These are phyloP conservation scores for Falco concolor DNA, from an alignment of 2,797 vertebrate species.

Conservation along the genomic window DNA sequence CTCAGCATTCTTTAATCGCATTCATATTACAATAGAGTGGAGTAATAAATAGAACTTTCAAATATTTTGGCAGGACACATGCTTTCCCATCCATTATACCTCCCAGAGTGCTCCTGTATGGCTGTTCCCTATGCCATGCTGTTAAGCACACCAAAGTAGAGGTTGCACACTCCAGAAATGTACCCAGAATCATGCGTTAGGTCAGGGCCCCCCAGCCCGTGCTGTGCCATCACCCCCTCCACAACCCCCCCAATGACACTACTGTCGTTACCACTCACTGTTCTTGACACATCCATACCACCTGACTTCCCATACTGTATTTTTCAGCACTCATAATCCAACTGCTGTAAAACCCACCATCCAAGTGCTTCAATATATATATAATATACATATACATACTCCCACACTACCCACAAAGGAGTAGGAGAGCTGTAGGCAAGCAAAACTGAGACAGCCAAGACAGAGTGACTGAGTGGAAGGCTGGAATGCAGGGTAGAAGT, in stretches of 20 bases:
- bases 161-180: neutral
- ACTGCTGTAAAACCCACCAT: neutral
- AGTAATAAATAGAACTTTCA: neutral
- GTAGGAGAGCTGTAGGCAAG: constrained; percentile 8
- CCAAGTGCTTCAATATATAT: neutral
- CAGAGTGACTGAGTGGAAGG: neutral
- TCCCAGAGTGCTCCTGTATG: neutral
- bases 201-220: neutral
- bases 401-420: neutral
- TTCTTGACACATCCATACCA: neutral
- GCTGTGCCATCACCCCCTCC: neutral
- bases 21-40: neutral
- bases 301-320: neutral
- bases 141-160: neutral
- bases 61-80: neutral
- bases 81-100: neutral
- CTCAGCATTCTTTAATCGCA: neutral
- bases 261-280: neutral
- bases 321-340: neutral
- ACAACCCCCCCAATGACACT: neutral
- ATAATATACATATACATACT: neutral
- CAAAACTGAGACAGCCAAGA: neutral
- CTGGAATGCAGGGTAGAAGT: neutral
- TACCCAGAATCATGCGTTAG: neutral
- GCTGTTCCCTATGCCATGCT: neutral